These are phyloP conservation scores for Gonioctena quinquepunctata DNA, from an alignment of 1,140 invertebrate genomes.

Conservation along the genomic window DNA sequence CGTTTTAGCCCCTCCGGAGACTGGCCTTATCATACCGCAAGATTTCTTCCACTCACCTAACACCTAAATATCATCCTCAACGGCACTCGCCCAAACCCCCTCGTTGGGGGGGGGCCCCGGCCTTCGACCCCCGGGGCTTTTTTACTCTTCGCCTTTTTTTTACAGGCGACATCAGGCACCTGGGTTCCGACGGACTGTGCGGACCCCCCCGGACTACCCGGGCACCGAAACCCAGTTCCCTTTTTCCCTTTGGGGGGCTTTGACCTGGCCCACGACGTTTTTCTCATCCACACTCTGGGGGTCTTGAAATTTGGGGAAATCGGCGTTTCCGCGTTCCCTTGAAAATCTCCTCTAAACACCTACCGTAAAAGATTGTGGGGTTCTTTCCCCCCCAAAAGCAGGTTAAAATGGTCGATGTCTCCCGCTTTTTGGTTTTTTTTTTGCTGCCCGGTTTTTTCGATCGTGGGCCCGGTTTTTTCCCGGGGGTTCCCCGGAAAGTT, in stretches of 20 bases:
- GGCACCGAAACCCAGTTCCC: constrained; percentile 58
- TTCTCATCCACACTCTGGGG: constrained; percentile 47
- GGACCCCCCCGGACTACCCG: constrained; percentile 61
- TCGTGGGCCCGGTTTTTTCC: constrained; percentile 31
- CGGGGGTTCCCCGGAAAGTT: constrained; percentile 72
- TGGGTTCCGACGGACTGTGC: constrained; percentile 42
- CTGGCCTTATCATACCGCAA: no score
- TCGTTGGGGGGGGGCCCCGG: constrained; percentile 44
- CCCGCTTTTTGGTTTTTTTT: constrained; percentile 12
- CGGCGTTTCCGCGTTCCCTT: constrained; percentile 44
- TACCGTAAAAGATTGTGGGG: constrained; percentile 52
- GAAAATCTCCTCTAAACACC: constrained; percentile 52
- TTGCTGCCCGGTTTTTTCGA: neutral
- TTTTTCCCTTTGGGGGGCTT: constrained; percentile 34
- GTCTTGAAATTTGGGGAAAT: constrained; percentile 52
- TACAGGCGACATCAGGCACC: constrained; percentile 49
- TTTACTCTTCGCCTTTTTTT: constrained; percentile 47
- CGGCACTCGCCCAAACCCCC: constrained; percentile 53
- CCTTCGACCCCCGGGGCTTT: constrained; percentile 37
- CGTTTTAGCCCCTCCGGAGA: no score
- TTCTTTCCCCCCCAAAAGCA: constrained; percentile 46
- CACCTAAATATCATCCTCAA: constrained; percentile 52
- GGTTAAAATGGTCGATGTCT: constrained; percentile 48
- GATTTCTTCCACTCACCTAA: constrained; percentile 47
- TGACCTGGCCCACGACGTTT: constrained; percentile 38